Base-by-base conservation (phyloP, 2,113 vertebrate genomes). In the Neogobius melanostomus region DNA sequence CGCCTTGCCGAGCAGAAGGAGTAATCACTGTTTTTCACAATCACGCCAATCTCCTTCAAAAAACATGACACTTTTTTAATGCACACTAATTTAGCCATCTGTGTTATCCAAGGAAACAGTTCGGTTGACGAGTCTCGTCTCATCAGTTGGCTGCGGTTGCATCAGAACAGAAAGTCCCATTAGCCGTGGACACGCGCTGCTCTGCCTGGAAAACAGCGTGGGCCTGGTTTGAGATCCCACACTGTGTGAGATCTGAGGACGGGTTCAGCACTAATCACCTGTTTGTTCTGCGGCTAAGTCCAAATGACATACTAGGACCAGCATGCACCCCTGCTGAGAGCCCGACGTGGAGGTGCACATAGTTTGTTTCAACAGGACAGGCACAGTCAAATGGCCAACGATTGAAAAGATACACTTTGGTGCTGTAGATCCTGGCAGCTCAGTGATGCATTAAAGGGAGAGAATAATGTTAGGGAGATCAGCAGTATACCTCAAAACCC, bases 241-340 rank as follows among this genome's bases (percentile, higher is more conserved):
- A 69, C 21, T 45, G 46, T n/a, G 54, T 21, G 65, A 54, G 0
- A 53, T 72, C 28, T 42, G 15, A 74, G 6, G 47, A 44, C 69
- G 57, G 64, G 43, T 65, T 43, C 17, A 69, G 42, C 36, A 44
- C 42, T 65, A 62, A 67, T 77, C 64, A 74, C 47, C 61, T 54
- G 21, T 42, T 69, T 65, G 63, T 54, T 70, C 21, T 64, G n/a
- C 51, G 51, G 14, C 45, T 49, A 66, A n/a, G 47, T 28, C 64
- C 64, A 57, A 50, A 45, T 50, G 16, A 57, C 53, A 28, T 64
- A 36, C 28, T 3, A n/a, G n/a, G n/a, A 36, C 28, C 28, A 59
- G 50, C 56, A 60, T 49, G 47, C 4, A 52, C 63, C 72, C 49
- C 59, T 56, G 43, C 62, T 64, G 45, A 46, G 53, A 46, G 21